Percentiles rank a stretch among this genome's conserved stretches.
Conservation (phyloP, 2,113 vertebrate genomes). For the Ceratotherium simum region DNA sequence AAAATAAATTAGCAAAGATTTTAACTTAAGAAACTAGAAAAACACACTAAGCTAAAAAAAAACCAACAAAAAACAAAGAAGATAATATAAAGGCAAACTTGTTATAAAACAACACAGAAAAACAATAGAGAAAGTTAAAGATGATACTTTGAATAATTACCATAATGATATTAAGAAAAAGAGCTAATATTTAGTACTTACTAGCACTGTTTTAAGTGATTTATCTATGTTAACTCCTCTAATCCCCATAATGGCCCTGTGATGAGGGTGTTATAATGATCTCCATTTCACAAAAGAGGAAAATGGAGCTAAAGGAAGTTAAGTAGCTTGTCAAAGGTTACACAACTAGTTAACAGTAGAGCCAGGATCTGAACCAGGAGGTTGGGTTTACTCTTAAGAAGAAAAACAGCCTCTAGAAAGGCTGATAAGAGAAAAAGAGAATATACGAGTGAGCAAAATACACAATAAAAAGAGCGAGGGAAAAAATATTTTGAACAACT, state of each 20-base stretch:
- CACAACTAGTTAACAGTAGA: background rate
- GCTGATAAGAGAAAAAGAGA: background rate
- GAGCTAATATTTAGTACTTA: background rate
- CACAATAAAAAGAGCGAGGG: background rate
- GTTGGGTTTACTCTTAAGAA: background rate
- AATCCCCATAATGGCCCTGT: background rate
- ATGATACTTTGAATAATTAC: background rate
- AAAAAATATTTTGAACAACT: background rate
- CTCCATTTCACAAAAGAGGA: background rate
- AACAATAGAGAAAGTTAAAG: background rate
- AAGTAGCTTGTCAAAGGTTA: too few species aligned
- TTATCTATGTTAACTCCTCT: background rate
- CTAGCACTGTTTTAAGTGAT: background rate
- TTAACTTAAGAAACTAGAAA: background rate
- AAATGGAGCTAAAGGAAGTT: background rate
- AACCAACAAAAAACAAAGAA: background rate
- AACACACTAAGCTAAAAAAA: background rate
- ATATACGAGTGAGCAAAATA: background rate
- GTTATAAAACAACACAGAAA: background rate
- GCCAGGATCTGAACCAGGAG: background rate
- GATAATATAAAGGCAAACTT: background rate
- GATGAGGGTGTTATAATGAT: background rate
- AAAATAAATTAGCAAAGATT: background rate
- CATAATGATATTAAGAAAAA: background rate
- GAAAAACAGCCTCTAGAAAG: background rate